Conservation (phyloP, 1,140 invertebrate genomes). For the Sitobion miscanthi region DNA sequence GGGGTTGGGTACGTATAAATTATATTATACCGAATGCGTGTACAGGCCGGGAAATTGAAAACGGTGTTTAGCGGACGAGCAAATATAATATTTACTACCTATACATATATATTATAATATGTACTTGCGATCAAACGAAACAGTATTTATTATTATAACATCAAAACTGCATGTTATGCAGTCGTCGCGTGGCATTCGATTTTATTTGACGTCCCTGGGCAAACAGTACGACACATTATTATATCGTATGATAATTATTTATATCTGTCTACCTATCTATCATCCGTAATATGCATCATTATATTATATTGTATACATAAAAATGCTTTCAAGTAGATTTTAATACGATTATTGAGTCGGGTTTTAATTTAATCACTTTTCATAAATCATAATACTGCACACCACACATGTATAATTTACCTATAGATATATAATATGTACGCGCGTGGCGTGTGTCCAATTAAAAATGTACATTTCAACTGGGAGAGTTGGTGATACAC, state of each 20-base stretch:
- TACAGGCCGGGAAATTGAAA: neutral
- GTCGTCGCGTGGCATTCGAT: neutral
- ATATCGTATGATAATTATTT: neutral
- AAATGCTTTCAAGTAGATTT: slow-evolving; percentile 12
- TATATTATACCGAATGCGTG: neutral
- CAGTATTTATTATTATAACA: neutral
- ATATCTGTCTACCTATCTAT: neutral
- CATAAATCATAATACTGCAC: neutral
- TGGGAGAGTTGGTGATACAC: neutral
- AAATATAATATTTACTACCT: neutral
- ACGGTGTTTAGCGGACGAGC: neutral
- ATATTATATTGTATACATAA: neutral
- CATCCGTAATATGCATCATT: neutral
- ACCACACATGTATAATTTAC: neutral
- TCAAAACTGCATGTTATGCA: neutral
- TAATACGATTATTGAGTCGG: neutral
- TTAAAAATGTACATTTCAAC: neutral
- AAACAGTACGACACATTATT: neutral
- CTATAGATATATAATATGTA: neutral
- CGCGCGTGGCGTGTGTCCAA: neutral
- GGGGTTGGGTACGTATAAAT: neutral
- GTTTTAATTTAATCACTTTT: neutral
- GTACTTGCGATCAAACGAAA: neutral
- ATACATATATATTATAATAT: neutral
- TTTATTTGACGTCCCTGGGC: neutral